Evolutionary conservation across 2,888 invertebrate species (phyloP).

Genomic region (Stenodema calcarata): DNA sequence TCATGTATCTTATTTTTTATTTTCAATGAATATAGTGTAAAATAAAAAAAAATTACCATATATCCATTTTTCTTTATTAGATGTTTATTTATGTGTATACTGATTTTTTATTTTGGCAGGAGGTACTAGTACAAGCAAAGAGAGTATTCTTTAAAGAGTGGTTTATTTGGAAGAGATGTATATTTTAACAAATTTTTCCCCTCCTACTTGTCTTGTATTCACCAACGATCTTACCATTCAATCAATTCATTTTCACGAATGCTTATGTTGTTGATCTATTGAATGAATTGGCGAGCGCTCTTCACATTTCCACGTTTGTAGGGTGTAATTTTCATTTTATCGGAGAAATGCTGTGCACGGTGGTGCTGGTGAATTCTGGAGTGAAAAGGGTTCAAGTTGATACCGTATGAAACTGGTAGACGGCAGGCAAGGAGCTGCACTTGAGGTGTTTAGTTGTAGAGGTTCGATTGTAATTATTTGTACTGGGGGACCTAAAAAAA

Average conservation of each 20-base stretch:
- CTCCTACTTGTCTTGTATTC: not conserved
- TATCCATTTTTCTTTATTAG: conserved; percentile 38
- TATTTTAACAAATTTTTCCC: not conserved
- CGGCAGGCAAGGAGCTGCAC: too few relatives aligned
- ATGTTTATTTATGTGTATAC: conserved; percentile 44
- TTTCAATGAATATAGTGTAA: conserved; percentile 42
- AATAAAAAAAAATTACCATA: conserved; percentile 38
- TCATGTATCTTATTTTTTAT: conserved; percentile 45
- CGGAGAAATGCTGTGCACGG: not conserved
- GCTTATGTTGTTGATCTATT: not conserved
- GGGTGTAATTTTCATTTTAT: not conserved
- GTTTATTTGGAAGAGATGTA: not conserved
- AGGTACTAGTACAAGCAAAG: conserved; percentile 9
- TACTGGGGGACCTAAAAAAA: too few relatives aligned
- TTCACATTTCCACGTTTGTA: not conserved
- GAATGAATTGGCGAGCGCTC: not conserved
- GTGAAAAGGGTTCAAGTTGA: not conserved
- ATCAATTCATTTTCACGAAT: not conserved
- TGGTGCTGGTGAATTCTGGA: not conserved
- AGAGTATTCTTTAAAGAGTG: not conserved
- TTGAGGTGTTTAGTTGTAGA: too few relatives aligned
- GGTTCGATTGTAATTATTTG: too few relatives aligned
- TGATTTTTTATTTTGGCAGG: conserved; percentile 32
- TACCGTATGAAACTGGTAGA: too few relatives aligned
- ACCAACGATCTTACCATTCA: not conserved